Evolutionary conservation across 2,797 vertebrate genomes (phyloP).

Genomic region (Tauraco hartlaubi): DNA sequence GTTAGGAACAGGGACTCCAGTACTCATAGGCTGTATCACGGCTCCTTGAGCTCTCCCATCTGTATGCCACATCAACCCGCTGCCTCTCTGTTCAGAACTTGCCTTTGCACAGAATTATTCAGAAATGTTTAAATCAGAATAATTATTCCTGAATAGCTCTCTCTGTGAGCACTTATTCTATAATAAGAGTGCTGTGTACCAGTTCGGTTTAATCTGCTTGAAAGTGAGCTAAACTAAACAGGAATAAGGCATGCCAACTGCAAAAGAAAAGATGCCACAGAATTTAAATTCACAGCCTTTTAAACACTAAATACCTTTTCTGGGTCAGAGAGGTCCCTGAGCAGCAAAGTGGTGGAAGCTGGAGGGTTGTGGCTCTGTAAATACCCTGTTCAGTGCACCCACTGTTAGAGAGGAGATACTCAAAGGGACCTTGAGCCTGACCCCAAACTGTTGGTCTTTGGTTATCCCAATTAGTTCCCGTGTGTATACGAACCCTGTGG

Average conservation of each 20-base stretch:
- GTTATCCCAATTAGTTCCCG: background rate
- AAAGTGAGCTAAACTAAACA: conserved; percentile 68
- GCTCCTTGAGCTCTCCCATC: conserved; percentile 31
- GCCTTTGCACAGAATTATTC: conserved; percentile 38
- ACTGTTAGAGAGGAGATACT: background rate
- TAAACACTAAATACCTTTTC: conserved; percentile 40
- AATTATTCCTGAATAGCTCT: conserved; percentile 66
- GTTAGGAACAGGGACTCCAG: background rate
- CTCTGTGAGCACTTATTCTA: conserved; percentile 57
- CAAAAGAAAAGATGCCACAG: background rate
- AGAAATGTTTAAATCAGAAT: conserved; percentile 70
- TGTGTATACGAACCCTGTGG: background rate
- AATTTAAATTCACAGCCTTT: conserved; percentile 57
- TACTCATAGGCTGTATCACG: background rate
- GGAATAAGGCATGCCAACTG: conserved; percentile 29
- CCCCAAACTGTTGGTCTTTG: background rate
- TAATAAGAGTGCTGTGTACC: conserved; percentile 66
- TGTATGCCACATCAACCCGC: conserved; percentile 10
- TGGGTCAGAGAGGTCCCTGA: conserved; percentile 25
- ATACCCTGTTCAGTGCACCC: background rate
- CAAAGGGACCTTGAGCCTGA: background rate
- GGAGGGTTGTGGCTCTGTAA: background rate
- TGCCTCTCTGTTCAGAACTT: conserved; percentile 17
- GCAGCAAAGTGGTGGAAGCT: background rate
- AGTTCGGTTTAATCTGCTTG: conserved; percentile 69